Base-by-base conservation (phyloP, 2,888 invertebrate genomes). In the Ditula angustiorana region DNA sequence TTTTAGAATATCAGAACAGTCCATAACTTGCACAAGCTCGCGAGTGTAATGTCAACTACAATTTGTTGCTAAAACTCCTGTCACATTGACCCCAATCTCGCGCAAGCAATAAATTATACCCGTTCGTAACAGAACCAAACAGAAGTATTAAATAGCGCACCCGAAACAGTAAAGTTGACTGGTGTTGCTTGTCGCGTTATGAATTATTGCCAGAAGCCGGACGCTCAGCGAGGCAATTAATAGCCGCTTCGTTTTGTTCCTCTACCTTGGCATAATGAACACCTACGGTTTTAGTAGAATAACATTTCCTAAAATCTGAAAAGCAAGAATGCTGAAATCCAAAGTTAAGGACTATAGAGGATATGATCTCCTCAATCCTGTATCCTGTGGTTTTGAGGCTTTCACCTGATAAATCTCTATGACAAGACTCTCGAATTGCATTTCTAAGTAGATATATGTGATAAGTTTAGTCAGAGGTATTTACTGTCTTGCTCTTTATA, bases 181-280 rank as follows among this genome's bases (percentile, higher is more conserved):
- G 74, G 71, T 68, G 69, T 13, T 47, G 65, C 66, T 56, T 73
- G 74, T 76, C 74, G 66, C 64, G 72, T 61, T 64, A 72, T 82
- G 78, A 85, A 76, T 76, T 82, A 81, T 76, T 71, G 74, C 74
- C 71, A 70, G 68, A 64, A 70, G 70, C 63, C 71, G 71, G 64
- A 71, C 71, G 70, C 69, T 74, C 70, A 74, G 78, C 74, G 73
- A 69, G 21, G 69, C 71, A 73, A 80, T 79, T 80, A 78, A 79
- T 78, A 78, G 76, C 73, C 65, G 49, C 60, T 30, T 65, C 67
- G 68, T 68, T n/a, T 72, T 70, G 67, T 57, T 61, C 49, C 52
- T 46, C 67, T 50, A 61, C 49, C 41, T 47, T 46, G 52, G 57
- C 67, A 64, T 24, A 57, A 67, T 61, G 19, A 4, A 55, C 37